A percentile compares a stretch with the other conserved stretches of the same genome.
Evolutionary conservation across 1,140 invertebrate genomes (phyloP).

Genomic region (Neomicropteryx cornuta): DNA sequence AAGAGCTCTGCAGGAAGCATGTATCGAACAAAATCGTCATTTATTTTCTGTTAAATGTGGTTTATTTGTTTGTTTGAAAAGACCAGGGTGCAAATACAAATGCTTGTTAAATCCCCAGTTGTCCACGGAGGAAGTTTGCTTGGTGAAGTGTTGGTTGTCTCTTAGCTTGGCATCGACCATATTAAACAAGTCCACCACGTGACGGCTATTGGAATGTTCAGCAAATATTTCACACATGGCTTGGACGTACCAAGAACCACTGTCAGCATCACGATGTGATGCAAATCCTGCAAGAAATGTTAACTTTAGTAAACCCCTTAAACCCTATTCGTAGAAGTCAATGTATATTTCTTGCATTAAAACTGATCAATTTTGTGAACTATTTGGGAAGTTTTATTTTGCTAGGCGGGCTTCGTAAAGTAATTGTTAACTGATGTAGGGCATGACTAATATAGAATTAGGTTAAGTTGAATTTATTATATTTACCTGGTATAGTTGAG

Average conservation of each 20-base stretch:
- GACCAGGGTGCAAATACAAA: slow-evolving; percentile 50
- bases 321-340: too few relatives aligned
- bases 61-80: slow-evolving; percentile 24
- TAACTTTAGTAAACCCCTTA: background rate
- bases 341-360: slow-evolving; percentile 5
- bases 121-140: slow-evolving; percentile 43
- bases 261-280: slow-evolving; percentile 48
- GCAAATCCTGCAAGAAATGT: slow-evolving; percentile 38
- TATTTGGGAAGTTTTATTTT: slow-evolving; percentile 2
- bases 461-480: too few relatives aligned
- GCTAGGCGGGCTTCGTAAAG: too few relatives aligned
- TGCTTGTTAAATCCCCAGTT: slow-evolving; percentile 48
- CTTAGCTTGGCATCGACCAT: slow-evolving; percentile 43
- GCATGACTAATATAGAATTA: too few relatives aligned
- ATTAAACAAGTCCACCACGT: slow-evolving; percentile 54
- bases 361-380: background rate
- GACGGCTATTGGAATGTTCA: slow-evolving; percentile 47
- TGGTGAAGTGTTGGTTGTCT: slow-evolving; percentile 16
- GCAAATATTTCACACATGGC: slow-evolving; percentile 64
- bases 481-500: slow-evolving; percentile 51
- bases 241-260: slow-evolving; percentile 69
- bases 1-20: background rate
- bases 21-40: background rate
- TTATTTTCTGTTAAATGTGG: background rate
- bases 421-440: too few relatives aligned